Percentiles rank a stretch among this genome's conserved stretches.
These are phyloP conservation scores for Nemoura dubitans DNA, from an alignment of 2,888 invertebrate species.

Conservation along the genomic window DNA sequence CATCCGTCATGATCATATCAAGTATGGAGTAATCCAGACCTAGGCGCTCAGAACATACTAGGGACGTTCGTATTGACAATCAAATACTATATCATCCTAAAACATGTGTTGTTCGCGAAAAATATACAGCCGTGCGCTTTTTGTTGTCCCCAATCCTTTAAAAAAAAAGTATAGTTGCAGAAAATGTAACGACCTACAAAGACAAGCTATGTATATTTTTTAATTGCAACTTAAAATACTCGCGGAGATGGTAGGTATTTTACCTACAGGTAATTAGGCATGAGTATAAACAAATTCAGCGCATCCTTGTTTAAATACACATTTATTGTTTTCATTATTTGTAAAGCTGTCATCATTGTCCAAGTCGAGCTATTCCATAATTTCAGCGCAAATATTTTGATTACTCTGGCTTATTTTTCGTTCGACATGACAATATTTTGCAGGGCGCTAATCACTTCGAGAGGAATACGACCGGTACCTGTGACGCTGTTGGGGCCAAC, in stretches of 20 bases:
- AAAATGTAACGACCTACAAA: no score
- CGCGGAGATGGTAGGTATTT: neutral
- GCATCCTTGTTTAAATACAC: neutral
- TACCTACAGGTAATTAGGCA: neutral
- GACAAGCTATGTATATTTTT: neutral
- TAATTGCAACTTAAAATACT: neutral
- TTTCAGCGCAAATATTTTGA: neutral
- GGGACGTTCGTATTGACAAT: constrained; percentile 46
- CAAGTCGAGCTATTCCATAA: neutral
- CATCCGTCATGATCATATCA: constrained; percentile 20
- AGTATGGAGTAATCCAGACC: constrained; percentile 16
- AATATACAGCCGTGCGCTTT: neutral
- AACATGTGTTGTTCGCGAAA: constrained; percentile 13
- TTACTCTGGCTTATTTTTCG: neutral
- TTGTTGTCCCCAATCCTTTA: neutral
- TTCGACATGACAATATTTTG: neutral
- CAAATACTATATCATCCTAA: constrained; percentile 39
- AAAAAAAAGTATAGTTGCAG: neutral
- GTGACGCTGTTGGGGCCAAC: neutral
- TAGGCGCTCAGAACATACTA: constrained; percentile 9
- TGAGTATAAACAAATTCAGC: neutral
- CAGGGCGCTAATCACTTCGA: neutral
- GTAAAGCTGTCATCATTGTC: neutral
- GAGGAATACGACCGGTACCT: neutral
- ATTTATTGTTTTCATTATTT: neutral